These are phyloP conservation scores for Diachrysia chrysitis DNA, from an alignment of 2,888 invertebrate genomes.

Conservation along the genomic window DNA sequence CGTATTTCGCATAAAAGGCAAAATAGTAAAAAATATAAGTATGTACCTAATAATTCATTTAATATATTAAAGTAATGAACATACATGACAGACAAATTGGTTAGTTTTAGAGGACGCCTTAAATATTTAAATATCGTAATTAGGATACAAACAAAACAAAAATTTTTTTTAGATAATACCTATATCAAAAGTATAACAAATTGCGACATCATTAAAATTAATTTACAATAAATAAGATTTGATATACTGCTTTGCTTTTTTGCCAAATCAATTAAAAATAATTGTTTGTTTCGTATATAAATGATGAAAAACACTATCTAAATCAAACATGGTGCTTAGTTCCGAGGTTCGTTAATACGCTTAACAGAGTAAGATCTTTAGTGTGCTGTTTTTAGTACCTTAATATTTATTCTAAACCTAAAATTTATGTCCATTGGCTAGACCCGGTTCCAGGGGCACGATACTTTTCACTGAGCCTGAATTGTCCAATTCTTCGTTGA, in stretches of 20 bases:
- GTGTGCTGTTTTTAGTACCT: not conserved
- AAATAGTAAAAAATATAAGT: conserved; percentile 1
- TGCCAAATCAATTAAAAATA: not conserved
- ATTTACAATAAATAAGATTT: conserved; percentile 7
- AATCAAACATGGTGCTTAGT: not conserved
- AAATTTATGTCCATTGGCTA: conserved; percentile 52
- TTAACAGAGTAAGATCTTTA: not conserved
- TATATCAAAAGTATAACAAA: too few relatives aligned
- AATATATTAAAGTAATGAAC: conserved; percentile 9
- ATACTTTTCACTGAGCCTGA: conserved; percentile 44
- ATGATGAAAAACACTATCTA: not conserved
- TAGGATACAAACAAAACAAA: too few relatives aligned
- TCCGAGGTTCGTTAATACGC: not conserved
- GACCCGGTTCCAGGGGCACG: conserved; percentile 56
- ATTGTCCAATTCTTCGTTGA: conserved; percentile 50
- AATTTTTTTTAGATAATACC: too few relatives aligned
- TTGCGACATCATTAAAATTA: conserved; percentile 1
- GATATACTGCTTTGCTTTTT: not conserved
- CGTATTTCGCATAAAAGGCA: conserved; percentile 29
- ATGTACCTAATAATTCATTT: conserved; percentile 4
- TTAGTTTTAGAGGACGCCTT: too few relatives aligned
- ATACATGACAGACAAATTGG: not conserved
- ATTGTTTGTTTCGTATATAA: not conserved
- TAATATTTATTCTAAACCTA: not conserved
- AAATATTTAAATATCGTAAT: too few relatives aligned